Conservation (phyloP, 2,888 invertebrate genomes). For the Phortica magna region DNA sequence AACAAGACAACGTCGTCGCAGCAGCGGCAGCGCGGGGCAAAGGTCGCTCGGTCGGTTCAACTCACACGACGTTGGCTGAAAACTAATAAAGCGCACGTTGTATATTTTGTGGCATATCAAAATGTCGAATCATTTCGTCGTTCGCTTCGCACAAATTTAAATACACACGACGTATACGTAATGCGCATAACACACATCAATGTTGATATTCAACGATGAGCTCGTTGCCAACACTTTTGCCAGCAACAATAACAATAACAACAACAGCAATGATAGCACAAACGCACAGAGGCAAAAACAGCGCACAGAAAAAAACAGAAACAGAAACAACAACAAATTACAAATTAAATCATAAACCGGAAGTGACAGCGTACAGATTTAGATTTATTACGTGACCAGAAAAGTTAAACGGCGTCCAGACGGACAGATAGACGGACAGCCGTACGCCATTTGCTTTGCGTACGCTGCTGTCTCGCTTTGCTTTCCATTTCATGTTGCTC, state of each 20-base stretch:
- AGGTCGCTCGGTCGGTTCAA: neutral
- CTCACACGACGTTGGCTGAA: neutral
- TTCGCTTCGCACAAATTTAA: neutral
- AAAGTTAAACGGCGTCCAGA: slow-evolving; percentile 66
- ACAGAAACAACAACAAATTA: slow-evolving; percentile 59
- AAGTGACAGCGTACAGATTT: slow-evolving; percentile 71
- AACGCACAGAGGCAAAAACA: neutral
- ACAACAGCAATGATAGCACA: neutral
- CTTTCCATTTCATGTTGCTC: neutral
- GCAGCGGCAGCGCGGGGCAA: too few relatives aligned
- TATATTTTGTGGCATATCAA: neutral
- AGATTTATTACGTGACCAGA: slow-evolving; percentile 71
- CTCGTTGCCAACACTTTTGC: too few relatives aligned
- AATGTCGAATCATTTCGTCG: slow-evolving; percentile 18
- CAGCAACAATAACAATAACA: too few relatives aligned
- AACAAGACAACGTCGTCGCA: slow-evolving; percentile 1
- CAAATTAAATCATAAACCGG: slow-evolving; percentile 71
- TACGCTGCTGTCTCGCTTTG: neutral
- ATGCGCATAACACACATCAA: neutral
- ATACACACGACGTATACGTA: slow-evolving; percentile 14
- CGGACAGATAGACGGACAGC: slow-evolving; percentile 1
- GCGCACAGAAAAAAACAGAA: neutral
- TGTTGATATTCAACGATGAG: too few relatives aligned
- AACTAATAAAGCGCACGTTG: slow-evolving; percentile 12
- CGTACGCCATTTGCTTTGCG: neutral